phyloP scores from a whole-genome alignment of 2,888 invertebrate species.

The Eulithis testata region DNA sequence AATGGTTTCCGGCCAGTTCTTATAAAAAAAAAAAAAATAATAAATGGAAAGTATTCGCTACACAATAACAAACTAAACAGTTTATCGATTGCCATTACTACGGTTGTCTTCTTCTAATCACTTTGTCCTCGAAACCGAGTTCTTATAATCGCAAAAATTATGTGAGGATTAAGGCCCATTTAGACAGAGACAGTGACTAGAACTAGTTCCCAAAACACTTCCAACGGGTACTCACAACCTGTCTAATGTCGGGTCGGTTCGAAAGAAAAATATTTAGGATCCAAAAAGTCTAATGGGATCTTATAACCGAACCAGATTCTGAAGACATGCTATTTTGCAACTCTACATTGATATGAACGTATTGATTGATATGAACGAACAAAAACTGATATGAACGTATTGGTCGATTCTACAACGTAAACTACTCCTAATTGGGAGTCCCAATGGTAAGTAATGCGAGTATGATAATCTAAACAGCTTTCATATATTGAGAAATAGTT shows the following conservation, averaged over 20 bases:
- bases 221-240: not conserved
- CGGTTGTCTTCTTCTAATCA: constrained; percentile 37
- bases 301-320: constrained; percentile 8
- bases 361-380: too few relatives aligned
- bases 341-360: too few relatives aligned
- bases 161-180: constrained; percentile 3
- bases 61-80: constrained; percentile 26
- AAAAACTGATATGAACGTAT: too few relatives aligned
- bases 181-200: constrained; percentile 7
- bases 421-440: too few relatives aligned
- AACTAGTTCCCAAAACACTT: not conserved
- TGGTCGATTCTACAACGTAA: too few relatives aligned
- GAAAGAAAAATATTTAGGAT: constrained; percentile 10
- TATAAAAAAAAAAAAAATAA: not conserved
- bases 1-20: too few relatives aligned
- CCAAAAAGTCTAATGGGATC: constrained; percentile 5
- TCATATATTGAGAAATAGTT: too few relatives aligned
- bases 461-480: too few relatives aligned
- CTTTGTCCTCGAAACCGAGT: constrained; percentile 40
- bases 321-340: not conserved
- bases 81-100: constrained; percentile 28
- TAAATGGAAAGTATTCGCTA: constrained; percentile 9
- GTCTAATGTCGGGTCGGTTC: not conserved
- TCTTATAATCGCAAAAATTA: constrained; percentile 32
- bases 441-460: too few relatives aligned